Evolutionary conservation across 2,888 invertebrate species (phyloP).

Genomic region (Zygogramma bicolorata): DNA sequence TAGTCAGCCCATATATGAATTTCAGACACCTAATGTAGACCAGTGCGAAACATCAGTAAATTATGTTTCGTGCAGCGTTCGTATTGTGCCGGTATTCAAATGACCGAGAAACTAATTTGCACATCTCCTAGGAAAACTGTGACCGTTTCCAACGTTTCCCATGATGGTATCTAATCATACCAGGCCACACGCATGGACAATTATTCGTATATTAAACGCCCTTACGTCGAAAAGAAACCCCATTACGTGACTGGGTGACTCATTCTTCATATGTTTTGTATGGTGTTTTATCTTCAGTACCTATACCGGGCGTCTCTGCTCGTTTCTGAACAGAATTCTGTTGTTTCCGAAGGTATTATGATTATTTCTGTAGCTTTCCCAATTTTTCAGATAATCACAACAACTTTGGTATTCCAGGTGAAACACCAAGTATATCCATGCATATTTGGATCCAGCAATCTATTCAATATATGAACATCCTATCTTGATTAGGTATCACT

Average conservation of each 20-base stretch:
- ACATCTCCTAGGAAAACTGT: conserved; percentile 62
- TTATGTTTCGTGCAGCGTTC: conserved; percentile 60
- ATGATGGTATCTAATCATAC: conserved; percentile 62
- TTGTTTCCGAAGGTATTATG: too few relatives aligned
- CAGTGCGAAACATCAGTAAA: conserved; percentile 47
- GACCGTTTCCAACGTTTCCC: conserved; percentile 55
- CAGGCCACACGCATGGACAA: conserved; percentile 57
- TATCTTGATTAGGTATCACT: too few relatives aligned
- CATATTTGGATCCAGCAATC: too few relatives aligned
- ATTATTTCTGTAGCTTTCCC: too few relatives aligned
- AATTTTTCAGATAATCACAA: too few relatives aligned
- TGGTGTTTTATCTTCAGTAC: not conserved
- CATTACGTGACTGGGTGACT: conserved; percentile 49
- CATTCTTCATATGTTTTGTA: not conserved
- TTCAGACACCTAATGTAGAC: not conserved
- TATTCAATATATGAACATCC: too few relatives aligned
- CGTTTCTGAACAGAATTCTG: too few relatives aligned
- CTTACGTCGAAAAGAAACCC: conserved; percentile 55
- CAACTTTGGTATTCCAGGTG: too few relatives aligned
- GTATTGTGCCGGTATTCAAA: conserved; percentile 54
- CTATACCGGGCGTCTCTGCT: too few relatives aligned
- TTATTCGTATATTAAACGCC: conserved; percentile 60
- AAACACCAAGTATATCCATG: too few relatives aligned
- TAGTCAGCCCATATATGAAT: too few relatives aligned
- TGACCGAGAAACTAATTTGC: conserved; percentile 59